Percentiles rank a stretch among this genome's conserved stretches.
phyloP scores from a whole-genome alignment of 2,888 invertebrate genomes.

The Lordiphosa andalusiaca region DNA sequence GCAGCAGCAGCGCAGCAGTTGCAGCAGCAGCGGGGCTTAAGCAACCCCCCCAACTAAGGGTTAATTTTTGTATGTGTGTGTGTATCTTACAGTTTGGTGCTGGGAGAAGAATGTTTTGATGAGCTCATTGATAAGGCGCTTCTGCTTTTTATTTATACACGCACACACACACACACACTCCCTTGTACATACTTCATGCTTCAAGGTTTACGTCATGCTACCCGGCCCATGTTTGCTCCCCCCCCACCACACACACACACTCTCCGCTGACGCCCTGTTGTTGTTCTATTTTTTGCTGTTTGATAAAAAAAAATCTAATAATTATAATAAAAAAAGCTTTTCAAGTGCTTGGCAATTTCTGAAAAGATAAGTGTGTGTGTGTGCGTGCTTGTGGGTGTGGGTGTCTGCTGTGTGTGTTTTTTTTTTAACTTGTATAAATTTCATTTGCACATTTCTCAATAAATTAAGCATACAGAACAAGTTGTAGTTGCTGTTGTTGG shows the following conservation, averaged over 20 bases:
- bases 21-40: too few relatives aligned
- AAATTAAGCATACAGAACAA: constrained; percentile 18
- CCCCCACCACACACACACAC: constrained; percentile 28
- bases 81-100: too few relatives aligned
- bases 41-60: too few relatives aligned
- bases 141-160: constrained; percentile 5
- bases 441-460: too few relatives aligned
- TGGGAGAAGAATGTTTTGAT: constrained; percentile 19
- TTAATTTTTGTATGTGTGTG: too few relatives aligned
- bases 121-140: constrained; percentile 41
- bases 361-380: constrained; percentile 6
- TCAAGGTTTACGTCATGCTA: constrained; percentile 35
- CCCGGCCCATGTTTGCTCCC: constrained; percentile 17
- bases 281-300: constrained; percentile 22
- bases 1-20: too few relatives aligned
- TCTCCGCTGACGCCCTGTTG: constrained; percentile 15
- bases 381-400: background rate
- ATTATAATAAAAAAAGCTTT: background rate
- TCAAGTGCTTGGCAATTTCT: constrained; percentile 1
- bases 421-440: background rate
- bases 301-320: constrained; percentile 35
- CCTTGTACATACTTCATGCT: constrained; percentile 5
- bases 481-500: constrained; percentile 16
- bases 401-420: background rate
- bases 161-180: constrained; percentile 5